Evolutionary conservation across 2,797 vertebrate genomes (phyloP).

Genomic region (Oreortyx pictus): DNA sequence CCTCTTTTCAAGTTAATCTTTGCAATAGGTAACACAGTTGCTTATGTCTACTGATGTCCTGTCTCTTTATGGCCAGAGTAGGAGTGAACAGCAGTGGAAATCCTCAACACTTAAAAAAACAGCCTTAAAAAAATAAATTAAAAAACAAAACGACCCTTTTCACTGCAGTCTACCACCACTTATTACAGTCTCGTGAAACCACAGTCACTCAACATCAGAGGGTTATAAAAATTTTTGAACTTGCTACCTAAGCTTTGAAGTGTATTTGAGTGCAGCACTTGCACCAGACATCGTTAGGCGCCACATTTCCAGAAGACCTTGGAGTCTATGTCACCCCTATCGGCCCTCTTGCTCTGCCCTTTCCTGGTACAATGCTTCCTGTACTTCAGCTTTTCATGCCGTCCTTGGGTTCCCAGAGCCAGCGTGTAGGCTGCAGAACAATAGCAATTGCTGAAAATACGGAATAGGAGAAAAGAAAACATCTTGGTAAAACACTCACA

Average conservation of each 20-base stretch:
- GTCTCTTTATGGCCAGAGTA: not conserved
- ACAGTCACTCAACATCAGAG: not conserved
- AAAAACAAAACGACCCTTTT: not conserved
- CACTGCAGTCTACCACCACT: not conserved
- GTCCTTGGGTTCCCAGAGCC: constrained; percentile 54
- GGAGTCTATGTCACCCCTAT: not conserved
- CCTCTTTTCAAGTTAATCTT: not conserved
- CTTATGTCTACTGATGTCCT: not conserved
- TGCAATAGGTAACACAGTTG: not conserved
- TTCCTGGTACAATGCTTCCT: constrained; percentile 38
- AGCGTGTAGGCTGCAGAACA: constrained; percentile 24
- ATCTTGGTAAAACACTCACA: constrained; percentile 45
- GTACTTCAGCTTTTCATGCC: not conserved
- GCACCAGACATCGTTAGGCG: not conserved
- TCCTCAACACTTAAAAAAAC: not conserved
- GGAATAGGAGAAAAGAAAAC: constrained; percentile 30
- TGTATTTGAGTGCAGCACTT: not conserved
- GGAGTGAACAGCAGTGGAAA: not conserved
- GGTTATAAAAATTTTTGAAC: not conserved
- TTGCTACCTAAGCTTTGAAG: not conserved
- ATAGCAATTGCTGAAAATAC: constrained; percentile 43
- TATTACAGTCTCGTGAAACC: not conserved
- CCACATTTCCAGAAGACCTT: constrained; percentile 7
- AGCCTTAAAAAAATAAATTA: not conserved
- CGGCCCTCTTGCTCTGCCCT: constrained; percentile 31